A percentile compares a stretch with the other conserved stretches of the same genome.
Evolutionary conservation across 2,113 vertebrate genomes (phyloP).

Genomic region (Tetrao urogallus): DNA sequence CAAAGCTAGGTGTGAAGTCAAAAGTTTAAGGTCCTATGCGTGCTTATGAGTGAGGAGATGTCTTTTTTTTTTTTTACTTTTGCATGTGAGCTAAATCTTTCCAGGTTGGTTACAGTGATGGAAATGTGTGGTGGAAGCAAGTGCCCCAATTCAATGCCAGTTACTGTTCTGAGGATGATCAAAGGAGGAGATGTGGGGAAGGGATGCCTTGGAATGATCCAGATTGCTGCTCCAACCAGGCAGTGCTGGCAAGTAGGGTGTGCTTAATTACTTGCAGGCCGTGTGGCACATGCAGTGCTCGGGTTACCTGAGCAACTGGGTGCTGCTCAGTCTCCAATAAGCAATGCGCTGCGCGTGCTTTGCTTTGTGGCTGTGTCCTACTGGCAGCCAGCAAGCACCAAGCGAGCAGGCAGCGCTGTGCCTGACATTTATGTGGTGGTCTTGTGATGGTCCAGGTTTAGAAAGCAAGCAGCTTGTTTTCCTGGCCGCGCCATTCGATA

Average conservation of each 20-base stretch:
- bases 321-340: background rate
- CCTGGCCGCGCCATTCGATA: background rate
- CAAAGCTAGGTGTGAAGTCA: background rate
- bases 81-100: background rate
- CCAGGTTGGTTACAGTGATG: background rate
- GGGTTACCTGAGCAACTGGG: background rate
- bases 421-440: slow-evolving; percentile 12
- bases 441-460: slow-evolving; percentile 36
- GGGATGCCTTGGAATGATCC: background rate
- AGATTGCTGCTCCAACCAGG: background rate
- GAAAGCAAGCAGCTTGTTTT: slow-evolving; percentile 15
- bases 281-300: fast-evolving
- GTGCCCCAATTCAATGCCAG: background rate
- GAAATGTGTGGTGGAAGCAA: background rate
- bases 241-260: background rate
- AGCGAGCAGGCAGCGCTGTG: background rate
- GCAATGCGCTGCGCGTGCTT: fast-evolving
- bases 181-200: background rate
- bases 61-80: background rate
- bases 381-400: background rate
- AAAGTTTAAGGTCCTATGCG: background rate
- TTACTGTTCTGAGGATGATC: background rate
- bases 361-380: background rate
- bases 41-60: background rate
- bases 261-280: background rate